These are phyloP conservation scores for Chlorops oryzae DNA, from an alignment of 1,140 invertebrate genomes.

Conservation along the genomic window DNA sequence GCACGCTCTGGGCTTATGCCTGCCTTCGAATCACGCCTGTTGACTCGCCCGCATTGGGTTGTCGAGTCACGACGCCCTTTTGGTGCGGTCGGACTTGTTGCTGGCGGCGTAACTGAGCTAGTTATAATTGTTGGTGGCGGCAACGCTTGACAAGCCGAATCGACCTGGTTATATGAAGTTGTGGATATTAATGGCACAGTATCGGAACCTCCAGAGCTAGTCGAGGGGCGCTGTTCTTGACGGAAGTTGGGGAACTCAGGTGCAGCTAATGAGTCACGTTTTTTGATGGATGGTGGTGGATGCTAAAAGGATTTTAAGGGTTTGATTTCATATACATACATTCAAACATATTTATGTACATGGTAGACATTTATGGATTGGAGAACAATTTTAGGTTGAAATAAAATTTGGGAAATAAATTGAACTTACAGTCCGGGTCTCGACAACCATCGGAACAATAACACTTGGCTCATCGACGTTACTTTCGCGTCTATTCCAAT, in stretches of 20 bases:
- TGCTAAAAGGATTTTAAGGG: conserved; percentile 3
- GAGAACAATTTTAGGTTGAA: neutral
- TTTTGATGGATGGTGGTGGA: conserved; percentile 59
- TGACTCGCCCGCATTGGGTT: conserved; percentile 65
- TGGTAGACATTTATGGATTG: too few relatives aligned
- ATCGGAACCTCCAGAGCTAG: conserved; percentile 68
- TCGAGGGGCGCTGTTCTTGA: conserved; percentile 67
- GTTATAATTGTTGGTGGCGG: conserved; percentile 75
- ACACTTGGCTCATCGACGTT: conserved; percentile 37
- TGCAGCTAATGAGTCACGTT: conserved; percentile 57
- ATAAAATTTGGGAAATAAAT: neutral
- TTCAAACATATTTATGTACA: too few relatives aligned
- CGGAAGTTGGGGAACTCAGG: conserved; percentile 51
- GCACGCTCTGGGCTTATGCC: conserved; percentile 60
- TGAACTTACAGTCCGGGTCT: conserved; percentile 39
- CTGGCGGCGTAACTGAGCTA: conserved; percentile 71
- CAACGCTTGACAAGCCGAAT: conserved; percentile 57
- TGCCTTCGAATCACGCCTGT: conserved; percentile 62
- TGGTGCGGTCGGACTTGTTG: conserved; percentile 61
- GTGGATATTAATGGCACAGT: conserved; percentile 52
- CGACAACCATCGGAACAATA: conserved; percentile 32
- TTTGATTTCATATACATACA: neutral
- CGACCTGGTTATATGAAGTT: conserved; percentile 45
- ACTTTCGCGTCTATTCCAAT: conserved; percentile 59
- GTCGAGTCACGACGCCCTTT: conserved; percentile 72